Evolutionary conservation across 2,888 invertebrate genomes (phyloP).

Genomic region (Harpagoxenus sublaevis): DNA sequence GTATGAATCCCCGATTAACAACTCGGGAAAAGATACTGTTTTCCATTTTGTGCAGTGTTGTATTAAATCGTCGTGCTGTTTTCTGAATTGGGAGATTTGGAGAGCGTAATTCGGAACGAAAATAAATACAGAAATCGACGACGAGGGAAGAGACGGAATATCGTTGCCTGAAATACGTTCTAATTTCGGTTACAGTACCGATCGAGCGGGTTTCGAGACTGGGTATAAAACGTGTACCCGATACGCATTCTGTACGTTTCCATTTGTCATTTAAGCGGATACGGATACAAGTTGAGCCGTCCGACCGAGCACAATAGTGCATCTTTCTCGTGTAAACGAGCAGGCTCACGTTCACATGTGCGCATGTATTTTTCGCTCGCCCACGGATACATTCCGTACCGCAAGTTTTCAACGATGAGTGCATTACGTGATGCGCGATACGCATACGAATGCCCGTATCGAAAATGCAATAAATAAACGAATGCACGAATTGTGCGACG

Average conservation of each 20-base stretch:
- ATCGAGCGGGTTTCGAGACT: slow-evolving; percentile 39
- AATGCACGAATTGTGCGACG: slow-evolving; percentile 23
- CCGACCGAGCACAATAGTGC: slow-evolving; percentile 47
- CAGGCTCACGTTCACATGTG: slow-evolving; percentile 37
- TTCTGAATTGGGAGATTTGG: slow-evolving; percentile 34
- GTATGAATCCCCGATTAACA: neutral
- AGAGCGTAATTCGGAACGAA: slow-evolving; percentile 24
- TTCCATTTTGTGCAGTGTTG: slow-evolving; percentile 18
- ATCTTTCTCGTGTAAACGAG: slow-evolving; percentile 54
- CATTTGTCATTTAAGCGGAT: slow-evolving; percentile 61
- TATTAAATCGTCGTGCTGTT: slow-evolving; percentile 28
- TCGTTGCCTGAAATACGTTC: slow-evolving; percentile 40
- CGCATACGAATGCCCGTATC: slow-evolving; percentile 32
- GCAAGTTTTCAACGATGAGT: slow-evolving; percentile 53
- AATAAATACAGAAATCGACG: slow-evolving; percentile 48
- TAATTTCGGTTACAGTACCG: slow-evolving; percentile 45
- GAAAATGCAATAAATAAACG: slow-evolving; percentile 45
- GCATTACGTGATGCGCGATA: slow-evolving; percentile 44
- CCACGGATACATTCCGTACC: slow-evolving; percentile 26
- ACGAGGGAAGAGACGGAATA: slow-evolving; percentile 17
- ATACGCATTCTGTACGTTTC: slow-evolving; percentile 51
- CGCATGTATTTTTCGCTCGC: slow-evolving; percentile 36
- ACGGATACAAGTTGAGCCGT: slow-evolving; percentile 51
- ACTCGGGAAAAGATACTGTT: neutral
- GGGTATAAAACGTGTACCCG: slow-evolving; percentile 46